A percentile compares a stretch with the other conserved stretches of the same genome.
Conservation (phyloP, 2,888 invertebrate species). For the Caenorhabditis sp. region DNA sequence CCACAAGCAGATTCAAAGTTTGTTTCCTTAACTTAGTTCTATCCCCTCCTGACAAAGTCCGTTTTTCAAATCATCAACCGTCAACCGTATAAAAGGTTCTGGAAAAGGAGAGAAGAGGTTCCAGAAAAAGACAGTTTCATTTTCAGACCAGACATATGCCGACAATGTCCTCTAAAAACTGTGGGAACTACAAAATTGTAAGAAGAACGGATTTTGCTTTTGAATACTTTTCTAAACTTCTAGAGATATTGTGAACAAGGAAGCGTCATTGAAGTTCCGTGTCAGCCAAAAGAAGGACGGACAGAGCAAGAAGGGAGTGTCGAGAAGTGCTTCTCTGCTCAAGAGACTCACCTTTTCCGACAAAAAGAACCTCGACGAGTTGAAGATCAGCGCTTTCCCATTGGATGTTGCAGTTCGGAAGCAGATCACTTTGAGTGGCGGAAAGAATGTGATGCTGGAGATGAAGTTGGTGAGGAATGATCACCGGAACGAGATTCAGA, state of each 20-base stretch:
- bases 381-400: constrained; percentile 39
- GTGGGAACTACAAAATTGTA: constrained; percentile 40
- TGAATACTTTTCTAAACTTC: constrained; percentile 8
- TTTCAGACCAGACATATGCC: constrained; percentile 39
- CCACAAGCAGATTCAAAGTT: too few species aligned
- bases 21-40: too few species aligned
- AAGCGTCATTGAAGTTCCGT: constrained; percentile 38
- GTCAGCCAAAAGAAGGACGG: constrained; percentile 39
- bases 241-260: constrained; percentile 41
- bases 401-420: constrained; percentile 44
- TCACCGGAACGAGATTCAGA: constrained; percentile 30
- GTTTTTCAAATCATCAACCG: too few species aligned
- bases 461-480: constrained; percentile 57
- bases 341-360: constrained; percentile 49
- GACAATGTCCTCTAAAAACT: constrained; percentile 28
- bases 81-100: too few species aligned
- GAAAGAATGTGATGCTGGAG: constrained; percentile 52
- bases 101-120: not conserved
- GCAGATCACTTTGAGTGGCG: constrained; percentile 36
- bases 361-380: constrained; percentile 42
- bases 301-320: constrained; percentile 16
- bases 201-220: not conserved
- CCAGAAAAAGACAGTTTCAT: not conserved
- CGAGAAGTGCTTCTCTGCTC: constrained; percentile 46
- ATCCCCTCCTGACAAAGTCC: too few species aligned